These are phyloP conservation scores for Cylas formicarius DNA, from an alignment of 1,140 invertebrate species.

Conservation along the genomic window DNA sequence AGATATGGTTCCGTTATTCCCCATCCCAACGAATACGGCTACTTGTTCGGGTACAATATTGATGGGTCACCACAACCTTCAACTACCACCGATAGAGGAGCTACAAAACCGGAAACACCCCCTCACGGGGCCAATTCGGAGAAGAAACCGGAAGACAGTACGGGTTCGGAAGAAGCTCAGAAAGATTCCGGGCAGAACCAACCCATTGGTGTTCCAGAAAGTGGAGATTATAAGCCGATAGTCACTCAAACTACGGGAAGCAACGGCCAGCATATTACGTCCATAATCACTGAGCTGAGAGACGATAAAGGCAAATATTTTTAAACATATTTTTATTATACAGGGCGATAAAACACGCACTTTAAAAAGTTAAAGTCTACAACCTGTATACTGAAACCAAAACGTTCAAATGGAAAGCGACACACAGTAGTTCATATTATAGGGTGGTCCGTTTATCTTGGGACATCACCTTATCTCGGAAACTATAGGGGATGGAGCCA, in stretches of 20 bases:
- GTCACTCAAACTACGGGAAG: constrained; percentile 27
- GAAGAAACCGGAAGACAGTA: background rate
- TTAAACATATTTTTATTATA: no score
- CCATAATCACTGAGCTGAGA: constrained; percentile 36
- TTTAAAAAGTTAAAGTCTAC: no score
- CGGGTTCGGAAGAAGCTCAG: background rate
- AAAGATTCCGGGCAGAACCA: background rate
- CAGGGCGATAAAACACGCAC: no score
- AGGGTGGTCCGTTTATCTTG: no score
- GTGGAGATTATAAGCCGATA: constrained; percentile 18
- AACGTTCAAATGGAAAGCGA: no score
- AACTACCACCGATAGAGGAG: background rate
- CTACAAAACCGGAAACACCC: background rate
- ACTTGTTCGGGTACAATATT: constrained; percentile 9
- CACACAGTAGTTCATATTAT: no score
- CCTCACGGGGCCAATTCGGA: background rate
- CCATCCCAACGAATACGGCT: constrained; percentile 23
- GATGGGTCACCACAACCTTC: no score
- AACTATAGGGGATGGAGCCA: no score
- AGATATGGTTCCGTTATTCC: constrained; percentile 28
- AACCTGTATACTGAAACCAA: no score
- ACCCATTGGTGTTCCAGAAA: no score
- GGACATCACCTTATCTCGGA: no score
- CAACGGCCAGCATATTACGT: constrained; percentile 35
- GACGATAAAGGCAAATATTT: constrained; percentile 29